Evolutionary conservation across 2,797 vertebrate genomes (phyloP).

Genomic region (Fratercula arctica): DNA sequence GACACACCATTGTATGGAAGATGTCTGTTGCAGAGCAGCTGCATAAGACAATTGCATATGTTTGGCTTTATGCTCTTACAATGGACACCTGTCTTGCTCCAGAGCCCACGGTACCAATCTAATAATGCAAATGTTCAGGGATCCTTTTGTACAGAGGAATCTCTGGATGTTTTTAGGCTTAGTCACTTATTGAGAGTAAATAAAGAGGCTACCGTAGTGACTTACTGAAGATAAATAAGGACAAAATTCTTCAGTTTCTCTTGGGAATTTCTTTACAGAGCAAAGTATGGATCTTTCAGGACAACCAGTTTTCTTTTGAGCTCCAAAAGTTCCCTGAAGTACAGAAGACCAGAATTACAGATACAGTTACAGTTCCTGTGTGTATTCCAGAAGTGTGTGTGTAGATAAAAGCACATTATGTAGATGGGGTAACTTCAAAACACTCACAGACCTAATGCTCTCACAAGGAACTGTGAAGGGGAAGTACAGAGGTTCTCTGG

Average conservation of each 20-base stretch:
- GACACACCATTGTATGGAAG: neutral
- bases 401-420: neutral
- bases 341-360: neutral
- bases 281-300: neutral
- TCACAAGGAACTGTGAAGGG: neutral
- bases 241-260: neutral
- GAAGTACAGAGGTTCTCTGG: neutral
- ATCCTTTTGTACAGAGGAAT: neutral
- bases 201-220: neutral
- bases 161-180: neutral
- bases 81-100: neutral
- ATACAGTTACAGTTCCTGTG: neutral
- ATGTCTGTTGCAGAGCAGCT: neutral
- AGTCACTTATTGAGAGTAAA: neutral
- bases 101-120: neutral
- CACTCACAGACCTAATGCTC: neutral
- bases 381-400: neutral
- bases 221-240: neutral
- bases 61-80: neutral
- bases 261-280: neutral
- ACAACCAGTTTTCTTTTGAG: neutral
- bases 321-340: neutral
- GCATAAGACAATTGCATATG: neutral
- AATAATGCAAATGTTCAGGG: neutral
- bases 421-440: neutral